phyloP scores from a whole-genome alignment of 2,888 invertebrate genomes.

The Folsomia manolachei region DNA sequence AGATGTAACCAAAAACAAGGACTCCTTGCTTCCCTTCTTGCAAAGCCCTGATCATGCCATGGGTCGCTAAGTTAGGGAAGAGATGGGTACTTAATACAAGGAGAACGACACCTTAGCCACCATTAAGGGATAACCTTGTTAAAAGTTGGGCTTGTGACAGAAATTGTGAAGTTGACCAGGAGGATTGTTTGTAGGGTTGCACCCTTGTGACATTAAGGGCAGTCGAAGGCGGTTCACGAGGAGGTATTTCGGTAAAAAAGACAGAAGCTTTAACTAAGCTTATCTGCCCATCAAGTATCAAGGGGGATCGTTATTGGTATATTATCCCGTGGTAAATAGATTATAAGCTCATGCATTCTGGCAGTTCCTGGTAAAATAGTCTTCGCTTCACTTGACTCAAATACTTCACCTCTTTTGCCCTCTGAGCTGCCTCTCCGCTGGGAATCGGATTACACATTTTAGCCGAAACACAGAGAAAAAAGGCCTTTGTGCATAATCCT shows the following conservation, averaged over 20 bases:
- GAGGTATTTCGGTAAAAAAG: slow-evolving; percentile 41
- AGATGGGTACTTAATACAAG: slow-evolving; percentile 1
- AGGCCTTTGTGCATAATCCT: slow-evolving; percentile 15
- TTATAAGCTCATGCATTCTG: neutral
- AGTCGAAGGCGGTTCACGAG: slow-evolving; percentile 46
- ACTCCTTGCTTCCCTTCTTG: too few relatives aligned
- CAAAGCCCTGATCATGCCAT: too few relatives aligned
- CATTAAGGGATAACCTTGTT: slow-evolving; percentile 20
- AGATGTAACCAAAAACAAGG: too few relatives aligned
- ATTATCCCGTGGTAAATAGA: slow-evolving; percentile 12
- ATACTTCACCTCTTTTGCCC: slow-evolving; percentile 16
- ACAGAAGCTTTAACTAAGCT: too few relatives aligned
- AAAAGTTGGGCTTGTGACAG: slow-evolving; percentile 25
- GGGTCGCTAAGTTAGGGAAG: neutral
- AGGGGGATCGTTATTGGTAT: slow-evolving; percentile 29
- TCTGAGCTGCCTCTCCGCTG: too few relatives aligned
- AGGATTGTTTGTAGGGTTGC: slow-evolving; percentile 49
- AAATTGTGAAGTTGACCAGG: slow-evolving; percentile 45
- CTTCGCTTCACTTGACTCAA: neutral
- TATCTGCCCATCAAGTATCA: slow-evolving; percentile 38
- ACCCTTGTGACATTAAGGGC: slow-evolving; percentile 51
- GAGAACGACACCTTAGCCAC: slow-evolving; percentile 8
- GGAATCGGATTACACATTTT: neutral
- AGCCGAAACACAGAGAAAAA: neutral
- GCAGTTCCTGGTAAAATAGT: slow-evolving; percentile 1